phyloP scores from a whole-genome alignment of 2,113 vertebrate genomes.

The Shinisaurus crocodilurus region DNA sequence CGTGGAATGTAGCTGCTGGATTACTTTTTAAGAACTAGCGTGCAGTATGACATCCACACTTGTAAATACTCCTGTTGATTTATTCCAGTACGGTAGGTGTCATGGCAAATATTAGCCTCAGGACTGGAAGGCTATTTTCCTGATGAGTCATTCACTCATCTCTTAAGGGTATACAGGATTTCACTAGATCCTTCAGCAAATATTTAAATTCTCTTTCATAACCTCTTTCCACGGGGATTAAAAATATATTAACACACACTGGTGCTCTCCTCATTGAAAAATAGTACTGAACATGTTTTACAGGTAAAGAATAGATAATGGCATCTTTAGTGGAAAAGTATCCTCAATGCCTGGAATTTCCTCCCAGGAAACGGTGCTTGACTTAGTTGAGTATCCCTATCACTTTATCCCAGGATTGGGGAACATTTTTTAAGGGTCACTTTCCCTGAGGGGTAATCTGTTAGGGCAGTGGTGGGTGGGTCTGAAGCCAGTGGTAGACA shows the following conservation, averaged over 20 bases:
- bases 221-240: neutral
- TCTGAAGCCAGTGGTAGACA: too few species aligned
- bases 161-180: neutral
- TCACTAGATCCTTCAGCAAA: neutral
- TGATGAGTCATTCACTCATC: neutral
- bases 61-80: neutral
- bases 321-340: neutral
- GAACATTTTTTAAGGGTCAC: too few species aligned
- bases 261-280: neutral
- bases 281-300: neutral
- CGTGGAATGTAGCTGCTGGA: neutral
- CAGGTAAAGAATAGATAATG: neutral
- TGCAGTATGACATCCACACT: neutral
- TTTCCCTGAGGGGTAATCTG: too few species aligned
- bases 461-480: too few species aligned
- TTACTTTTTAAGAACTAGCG: neutral
- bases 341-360: neutral
- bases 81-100: neutral
- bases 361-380: neutral
- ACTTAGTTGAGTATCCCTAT: too few species aligned
- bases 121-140: neutral
- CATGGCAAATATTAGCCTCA: neutral
- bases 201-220: neutral
- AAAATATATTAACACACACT: neutral
- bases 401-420: too few species aligned